These are phyloP conservation scores for Ophioderma brevispina DNA, from an alignment of 35 echinoderm and acorn worm genomes.

Conservation along the genomic window DNA sequence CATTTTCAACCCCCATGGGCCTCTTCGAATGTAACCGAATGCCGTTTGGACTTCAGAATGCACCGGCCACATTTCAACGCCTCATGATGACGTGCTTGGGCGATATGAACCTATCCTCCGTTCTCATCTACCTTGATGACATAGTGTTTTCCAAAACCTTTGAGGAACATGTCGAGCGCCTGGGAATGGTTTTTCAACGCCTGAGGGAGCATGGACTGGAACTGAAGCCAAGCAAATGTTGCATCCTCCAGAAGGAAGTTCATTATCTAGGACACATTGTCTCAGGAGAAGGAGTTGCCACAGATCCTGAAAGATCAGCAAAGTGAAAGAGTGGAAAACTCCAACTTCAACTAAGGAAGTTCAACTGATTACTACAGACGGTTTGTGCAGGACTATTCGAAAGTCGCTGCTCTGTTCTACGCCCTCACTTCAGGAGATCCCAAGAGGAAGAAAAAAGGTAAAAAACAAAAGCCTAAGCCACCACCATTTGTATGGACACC, in stretches of 20 bases:
- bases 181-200: too few species aligned
- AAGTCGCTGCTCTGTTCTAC: conserved; percentile 33
- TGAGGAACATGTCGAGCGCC: too few species aligned
- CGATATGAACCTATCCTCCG: conserved; percentile 30
- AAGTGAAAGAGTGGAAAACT: too few species aligned
- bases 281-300: too few species aligned
- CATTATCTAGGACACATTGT: conserved; percentile 51
- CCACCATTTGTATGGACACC: not conserved
- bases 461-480: too few species aligned
- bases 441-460: not conserved
- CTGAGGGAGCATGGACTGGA: conserved; percentile 32
- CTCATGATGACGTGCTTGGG: conserved; percentile 52
- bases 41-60: conserved; percentile 58
- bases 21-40: conserved; percentile 54
- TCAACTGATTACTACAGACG: too few species aligned
- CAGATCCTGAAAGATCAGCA: too few species aligned
- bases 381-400: conserved; percentile 54
- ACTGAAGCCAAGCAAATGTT: conserved; percentile 50
- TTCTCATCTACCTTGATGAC: conserved; percentile 58
- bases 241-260: conserved; percentile 25
- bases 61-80: conserved; percentile 43
- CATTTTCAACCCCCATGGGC: conserved; percentile 56
- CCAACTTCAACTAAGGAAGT: too few species aligned
- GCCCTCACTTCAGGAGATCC: conserved; percentile 7
- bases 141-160: conserved; percentile 63